Base-by-base conservation (phyloP, 2,888 invertebrate species). In the Melanotus villosus region DNA sequence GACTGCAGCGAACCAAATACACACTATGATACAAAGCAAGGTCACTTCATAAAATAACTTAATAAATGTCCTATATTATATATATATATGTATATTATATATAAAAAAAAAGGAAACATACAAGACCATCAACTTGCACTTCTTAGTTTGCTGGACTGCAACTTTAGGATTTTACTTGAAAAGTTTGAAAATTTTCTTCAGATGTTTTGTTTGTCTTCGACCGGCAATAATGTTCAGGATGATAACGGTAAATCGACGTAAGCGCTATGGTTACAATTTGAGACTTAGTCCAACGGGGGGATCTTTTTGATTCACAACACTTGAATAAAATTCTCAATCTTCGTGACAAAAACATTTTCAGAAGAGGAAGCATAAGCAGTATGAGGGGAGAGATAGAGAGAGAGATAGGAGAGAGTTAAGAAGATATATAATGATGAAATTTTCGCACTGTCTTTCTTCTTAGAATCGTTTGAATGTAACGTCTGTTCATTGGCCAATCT, bases 11-110 rank as follows among this genome's bases (percentile, higher is more conserved):
- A 80, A 81, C 77, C 75, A 79, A 80, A 81, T 80, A 80, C 79
- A 81, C 78, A 80, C 85, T 87, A 87, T 87, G 84, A 85, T 87
- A 88, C 87, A 88, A 88, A 88, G 87, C 88, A 88, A 88, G 88
- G 88, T 85, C 88, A 88, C 88, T 88, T 88, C 86, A 87, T 81
- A 87, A 88, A 88, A 87, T 87, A 88, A 88, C 87, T 87, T 86
- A 86, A 82, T 75, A 83, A 52, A 84, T 83, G 82, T 84, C 86
- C 59, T 86, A 86, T 86, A 77, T 80, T 76, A 80, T 81, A 79
- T 81, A 79, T 81, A 79, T 75, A n/a, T n/a, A n/a, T n/a, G n/a
- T n/a, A n/a, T n/a, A n/a, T n/a, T n/a, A n/a, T n/a, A n/a, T 76
- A 78, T 80, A 78, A 80, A 79, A 80, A 82, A 80, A 84, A 83